Percentiles rank a stretch among this genome's conserved stretches.
Conservation (phyloP, 2,797 vertebrate genomes). For the Liparis tanakae region DNA sequence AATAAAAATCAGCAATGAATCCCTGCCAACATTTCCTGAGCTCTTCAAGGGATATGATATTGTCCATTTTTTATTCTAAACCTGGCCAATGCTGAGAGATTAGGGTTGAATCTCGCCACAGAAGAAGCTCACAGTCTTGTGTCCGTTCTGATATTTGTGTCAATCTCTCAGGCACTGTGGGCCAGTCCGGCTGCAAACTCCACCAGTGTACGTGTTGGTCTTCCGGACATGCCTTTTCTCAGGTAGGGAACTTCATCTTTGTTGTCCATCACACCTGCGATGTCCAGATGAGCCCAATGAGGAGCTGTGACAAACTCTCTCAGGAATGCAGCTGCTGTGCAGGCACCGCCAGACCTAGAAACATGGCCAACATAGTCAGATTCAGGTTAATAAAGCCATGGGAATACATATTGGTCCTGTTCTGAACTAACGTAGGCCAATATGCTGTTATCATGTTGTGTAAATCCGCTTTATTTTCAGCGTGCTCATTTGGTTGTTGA, state of each 20-base stretch:
- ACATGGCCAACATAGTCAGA: conserved; percentile 12
- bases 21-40: background rate
- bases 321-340: conserved; percentile 96
- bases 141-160: conserved; percentile 1
- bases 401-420: background rate
- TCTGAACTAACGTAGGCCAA: background rate
- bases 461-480: background rate
- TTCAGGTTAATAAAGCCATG: background rate
- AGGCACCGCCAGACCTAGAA: conserved; percentile 92
- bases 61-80: background rate
- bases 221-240: conserved; percentile 95
- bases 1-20: background rate
- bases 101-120: background rate
- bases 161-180: conserved; percentile 63
- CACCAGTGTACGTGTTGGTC: conserved; percentile 92
- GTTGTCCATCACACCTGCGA: conserved; percentile 96
- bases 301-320: conserved; percentile 90
- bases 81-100: background rate
- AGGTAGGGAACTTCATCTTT: conserved; percentile 95
- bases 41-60: background rate
- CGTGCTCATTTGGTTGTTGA: too few species aligned
- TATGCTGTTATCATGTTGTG: background rate
- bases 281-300: conserved; percentile 97
- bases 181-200: conserved; percentile 88
- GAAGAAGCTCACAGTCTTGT: background rate